Percentiles rank a stretch among this genome's conserved stretches.
Evolutionary conservation across 2,113 vertebrate genomes (phyloP).

Genomic region (Rhipidura dahli): DNA sequence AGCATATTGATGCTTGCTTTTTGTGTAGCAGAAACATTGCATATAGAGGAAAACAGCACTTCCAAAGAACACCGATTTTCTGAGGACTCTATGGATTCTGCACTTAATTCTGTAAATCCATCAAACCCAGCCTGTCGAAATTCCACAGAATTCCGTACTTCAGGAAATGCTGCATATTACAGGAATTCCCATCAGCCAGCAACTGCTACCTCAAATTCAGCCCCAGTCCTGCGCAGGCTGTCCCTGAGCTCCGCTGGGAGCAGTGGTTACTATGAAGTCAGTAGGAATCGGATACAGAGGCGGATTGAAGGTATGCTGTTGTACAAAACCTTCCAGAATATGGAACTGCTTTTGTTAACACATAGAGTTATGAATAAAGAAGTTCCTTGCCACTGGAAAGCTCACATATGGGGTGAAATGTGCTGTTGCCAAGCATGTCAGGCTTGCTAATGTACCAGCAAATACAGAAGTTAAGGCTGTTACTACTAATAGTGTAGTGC

Average conservation of each 20-base stretch:
- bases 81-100: constrained; percentile 78
- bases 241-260: constrained; percentile 68
- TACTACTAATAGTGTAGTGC: not conserved
- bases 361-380: not conserved
- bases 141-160: constrained; percentile 70
- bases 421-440: not conserved
- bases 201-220: constrained; percentile 62
- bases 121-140: constrained; percentile 69
- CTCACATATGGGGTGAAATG: not conserved
- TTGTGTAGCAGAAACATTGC: constrained; percentile 82
- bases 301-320: constrained; percentile 84
- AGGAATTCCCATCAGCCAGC: constrained; percentile 50
- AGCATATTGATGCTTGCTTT: not conserved
- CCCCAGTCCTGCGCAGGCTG: constrained; percentile 67
- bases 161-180: constrained; percentile 73
- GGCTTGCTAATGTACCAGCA: not conserved
- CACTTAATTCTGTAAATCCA: constrained; percentile 81
- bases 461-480: not conserved
- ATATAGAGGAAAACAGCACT: constrained; percentile 76
- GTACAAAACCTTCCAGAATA: not conserved
- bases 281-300: constrained; percentile 73
- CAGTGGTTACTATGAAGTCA: constrained; percentile 68
- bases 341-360: not conserved
- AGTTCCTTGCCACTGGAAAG: not conserved
- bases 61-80: constrained; percentile 83